Base-by-base conservation (phyloP, 30 jellyfish, hydroid and myxozoan species). In the Turritopsis dohrnii region DNA sequence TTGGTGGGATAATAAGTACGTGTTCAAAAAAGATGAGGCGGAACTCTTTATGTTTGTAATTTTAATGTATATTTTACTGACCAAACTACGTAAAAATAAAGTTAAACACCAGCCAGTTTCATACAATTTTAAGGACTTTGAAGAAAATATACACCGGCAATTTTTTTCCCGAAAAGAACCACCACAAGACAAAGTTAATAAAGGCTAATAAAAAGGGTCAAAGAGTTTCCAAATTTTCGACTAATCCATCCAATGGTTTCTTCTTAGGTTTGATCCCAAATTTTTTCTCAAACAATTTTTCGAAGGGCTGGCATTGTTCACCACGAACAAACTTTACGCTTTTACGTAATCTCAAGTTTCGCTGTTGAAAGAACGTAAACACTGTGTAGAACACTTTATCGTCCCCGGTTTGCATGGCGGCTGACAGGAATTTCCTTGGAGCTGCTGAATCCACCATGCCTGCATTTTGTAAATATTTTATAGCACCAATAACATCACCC, bases 391-490 rank as follows among this genome's bases (percentile, higher is more conserved):
- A 93, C 13, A 84, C 82, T 84, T 85, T 82, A 24, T 83, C 82
- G 60, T 93, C 95, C 18, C 87, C 93, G n/a, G 96, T 71, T 17
- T 77, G 69, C 4, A 83, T 26, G n/a, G 98, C 96, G 16, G 96
- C 96, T 60, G 84, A 79, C 19, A 93, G 86, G 73, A 93, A 93
- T 75, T 93, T 93, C 53, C 96, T 80, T 1, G 98, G 98, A 30
- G 98, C 95, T 13, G 96, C 94, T 18, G 96, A 93, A 74, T 93
- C 98, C 28, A 83, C 52, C 22, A 90, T 86, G 52, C 88, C 96
- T 66, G 74, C 79, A 74, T 88, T 83, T 52, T 93, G 97, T 21
- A 93, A 74, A 54, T 75, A 88, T 65, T 84, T 88, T 21, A 93
- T 52, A 8, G 98, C 98, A 23, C 88, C 86, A 23, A 93, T 76